Base-by-base conservation (phyloP, 1,140 invertebrate species). In the Chlorops oryzae region DNA sequence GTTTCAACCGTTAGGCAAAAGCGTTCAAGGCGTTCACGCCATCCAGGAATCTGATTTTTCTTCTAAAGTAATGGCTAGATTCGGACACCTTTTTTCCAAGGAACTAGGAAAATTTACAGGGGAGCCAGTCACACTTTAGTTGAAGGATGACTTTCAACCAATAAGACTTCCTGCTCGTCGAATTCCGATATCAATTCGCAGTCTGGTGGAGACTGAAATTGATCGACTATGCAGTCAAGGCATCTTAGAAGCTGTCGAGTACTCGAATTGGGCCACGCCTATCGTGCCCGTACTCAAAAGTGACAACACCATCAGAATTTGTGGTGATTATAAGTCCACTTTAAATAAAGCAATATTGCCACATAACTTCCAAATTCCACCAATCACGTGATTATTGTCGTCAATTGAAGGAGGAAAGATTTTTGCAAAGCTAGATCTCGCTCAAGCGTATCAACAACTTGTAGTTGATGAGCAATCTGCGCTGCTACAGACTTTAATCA, bases 311-410 rank as follows among this genome's bases (percentile, higher is more conserved):
- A n/a, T n/a, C n/a, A n/a, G n/a, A n/a, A n/a, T n/a, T n/a, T n/a
- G n/a, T n/a, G n/a, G n/a, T n/a, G n/a, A n/a, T n/a, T n/a, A n/a
- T n/a, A n/a, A n/a, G n/a, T n/a, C n/a, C n/a, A 69, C 63, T 3
- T 56, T 72, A n/a, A 70, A 72, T 55, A 51, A 56, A 20, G 52
- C 50, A 23, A 54, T 65, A 9, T 51, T 64, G 42, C 59, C 62
- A 32, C 59, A 68, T 54, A 59, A 58, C 9, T 70, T 73, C 59
- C 74, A 77, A 6, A 55, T 80, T 27, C 78, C 79, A 1, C 59
- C 60, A 12, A 72, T 77, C 7, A 73, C 70, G 47, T 66, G 75
- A 37, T 47, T 59, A 3, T 58, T 62, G 41, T 53, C 57, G 10
- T 50, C 38, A 13, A 48, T 70, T 39, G 49, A 54, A 13, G 70